Conservation (phyloP, 2,113 vertebrate species). For the Bujurquina vittata region DNA sequence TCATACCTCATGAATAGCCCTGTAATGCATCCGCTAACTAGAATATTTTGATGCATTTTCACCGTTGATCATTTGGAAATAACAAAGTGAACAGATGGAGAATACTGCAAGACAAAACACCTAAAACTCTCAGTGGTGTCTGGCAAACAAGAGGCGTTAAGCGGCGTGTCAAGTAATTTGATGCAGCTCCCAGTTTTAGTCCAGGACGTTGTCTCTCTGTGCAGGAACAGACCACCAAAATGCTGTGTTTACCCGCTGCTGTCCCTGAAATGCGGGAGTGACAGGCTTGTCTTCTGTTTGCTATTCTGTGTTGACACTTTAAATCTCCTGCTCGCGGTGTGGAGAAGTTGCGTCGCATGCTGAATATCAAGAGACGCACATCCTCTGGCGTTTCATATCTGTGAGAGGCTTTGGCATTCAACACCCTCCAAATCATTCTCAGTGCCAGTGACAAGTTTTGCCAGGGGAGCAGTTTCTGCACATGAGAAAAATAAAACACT, state of each 20-base stretch:
- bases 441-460: conserved; percentile 9
- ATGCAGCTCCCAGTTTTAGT: conserved; percentile 2
- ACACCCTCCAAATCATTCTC: not conserved
- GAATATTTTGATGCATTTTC: not conserved
- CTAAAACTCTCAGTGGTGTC: not conserved
- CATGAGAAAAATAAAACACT: conserved; percentile 7
- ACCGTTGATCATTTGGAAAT: not conserved
- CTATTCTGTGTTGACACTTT: conserved; percentile 46
- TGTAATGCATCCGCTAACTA: not conserved
- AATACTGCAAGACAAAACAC: not conserved
- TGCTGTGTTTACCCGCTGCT: conserved; percentile 16
- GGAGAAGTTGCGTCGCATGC: conserved; percentile 12
- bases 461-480: not conserved
- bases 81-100: conserved; percentile 1
- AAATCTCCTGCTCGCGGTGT: conserved; percentile 27
- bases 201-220: not conserved
- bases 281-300: conserved; percentile 22
- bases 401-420: conserved; percentile 29
- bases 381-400: conserved; percentile 36
- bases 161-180: conserved; percentile 19
- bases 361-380: conserved; percentile 45
- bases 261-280: conserved; percentile 15
- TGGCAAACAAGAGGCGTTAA: conserved; percentile 26
- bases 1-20: not conserved
- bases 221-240: conserved; percentile 11